Conservation (phyloP, 2,113 vertebrate species). For the Grammomys surdaster region DNA sequence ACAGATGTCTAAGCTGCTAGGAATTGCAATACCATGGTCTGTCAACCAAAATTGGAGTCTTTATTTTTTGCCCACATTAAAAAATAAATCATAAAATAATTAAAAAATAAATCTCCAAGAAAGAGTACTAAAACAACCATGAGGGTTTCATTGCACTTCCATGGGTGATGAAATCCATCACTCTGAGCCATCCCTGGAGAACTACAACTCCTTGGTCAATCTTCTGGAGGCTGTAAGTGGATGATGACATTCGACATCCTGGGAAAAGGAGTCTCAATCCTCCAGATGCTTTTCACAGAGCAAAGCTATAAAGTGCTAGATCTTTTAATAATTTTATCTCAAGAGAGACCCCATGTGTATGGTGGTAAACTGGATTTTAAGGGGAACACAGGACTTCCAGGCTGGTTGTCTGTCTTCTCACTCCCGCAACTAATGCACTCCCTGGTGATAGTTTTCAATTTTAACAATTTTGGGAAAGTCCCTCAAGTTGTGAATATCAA, state of each 20-base stretch:
- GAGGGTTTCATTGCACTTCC: slow-evolving; percentile 27
- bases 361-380: slow-evolving; percentile 60
- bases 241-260: slow-evolving; percentile 53
- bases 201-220: slow-evolving; percentile 59
- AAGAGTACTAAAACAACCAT: slow-evolving; percentile 68
- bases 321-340: slow-evolving; percentile 80
- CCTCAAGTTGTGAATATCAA: slow-evolving; percentile 61
- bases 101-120: not conserved
- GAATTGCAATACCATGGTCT: not conserved
- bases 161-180: slow-evolving; percentile 56
- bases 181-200: slow-evolving; percentile 39
- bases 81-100: not conserved
- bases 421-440: slow-evolving; percentile 58
- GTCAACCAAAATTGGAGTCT: slow-evolving; percentile 37
- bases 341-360: slow-evolving; percentile 35
- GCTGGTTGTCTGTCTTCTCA: slow-evolving; percentile 66
- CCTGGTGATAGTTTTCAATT: not conserved
- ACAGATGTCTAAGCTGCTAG: slow-evolving; percentile 24
- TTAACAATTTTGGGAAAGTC: slow-evolving; percentile 61
- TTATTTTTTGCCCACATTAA: slow-evolving; percentile 69
- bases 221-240: slow-evolving; percentile 58
- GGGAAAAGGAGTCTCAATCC: slow-evolving; percentile 47
- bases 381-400: slow-evolving; percentile 54
- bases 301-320: slow-evolving; percentile 71
- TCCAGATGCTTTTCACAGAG: slow-evolving; percentile 64